These are phyloP conservation scores for Drosophila mercatorum DNA, from an alignment of 2,888 invertebrate species.

Conservation along the genomic window DNA sequence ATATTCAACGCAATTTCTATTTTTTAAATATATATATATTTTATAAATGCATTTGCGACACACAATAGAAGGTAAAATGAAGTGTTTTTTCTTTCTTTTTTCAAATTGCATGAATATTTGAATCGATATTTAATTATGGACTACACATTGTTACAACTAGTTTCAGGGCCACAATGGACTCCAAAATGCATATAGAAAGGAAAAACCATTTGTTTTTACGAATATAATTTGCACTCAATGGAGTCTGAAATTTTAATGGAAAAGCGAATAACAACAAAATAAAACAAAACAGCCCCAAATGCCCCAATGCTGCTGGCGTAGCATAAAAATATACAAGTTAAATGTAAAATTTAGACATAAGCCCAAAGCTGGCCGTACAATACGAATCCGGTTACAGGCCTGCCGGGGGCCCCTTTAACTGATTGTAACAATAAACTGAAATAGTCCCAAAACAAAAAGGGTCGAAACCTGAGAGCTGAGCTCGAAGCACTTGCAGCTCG, in stretches of 20 bases:
- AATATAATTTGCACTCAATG: constrained; percentile 13
- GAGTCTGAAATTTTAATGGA: constrained; percentile 14
- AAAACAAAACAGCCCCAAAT: constrained; percentile 11
- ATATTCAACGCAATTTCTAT: not conserved
- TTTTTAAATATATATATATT: not conserved
- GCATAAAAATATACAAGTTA: constrained; percentile 29
- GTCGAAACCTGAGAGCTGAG: constrained; percentile 7
- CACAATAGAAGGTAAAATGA: not conserved
- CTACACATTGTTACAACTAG: not conserved
- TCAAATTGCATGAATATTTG: not conserved
- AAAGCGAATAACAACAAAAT: constrained; percentile 10
- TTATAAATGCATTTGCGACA: not conserved
- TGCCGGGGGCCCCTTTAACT: constrained; percentile 51
- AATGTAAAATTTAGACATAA: constrained; percentile 34
- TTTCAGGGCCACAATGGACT: constrained; percentile 3
- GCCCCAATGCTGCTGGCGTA: constrained; percentile 12
- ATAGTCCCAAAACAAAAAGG: constrained; percentile 43
- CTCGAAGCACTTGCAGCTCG: not conserved
- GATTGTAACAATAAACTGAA: constrained; percentile 75
- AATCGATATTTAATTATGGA: constrained; percentile 6
- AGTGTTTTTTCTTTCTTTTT: no score
- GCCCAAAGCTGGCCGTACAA: constrained; percentile 27
- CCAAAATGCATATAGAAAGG: not conserved
- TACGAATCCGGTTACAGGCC: constrained; percentile 8
- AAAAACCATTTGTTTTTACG: constrained; percentile 15